Evolutionary conservation across 2,888 invertebrate species (phyloP).

Genomic region (Macrophya alboannulata): DNA sequence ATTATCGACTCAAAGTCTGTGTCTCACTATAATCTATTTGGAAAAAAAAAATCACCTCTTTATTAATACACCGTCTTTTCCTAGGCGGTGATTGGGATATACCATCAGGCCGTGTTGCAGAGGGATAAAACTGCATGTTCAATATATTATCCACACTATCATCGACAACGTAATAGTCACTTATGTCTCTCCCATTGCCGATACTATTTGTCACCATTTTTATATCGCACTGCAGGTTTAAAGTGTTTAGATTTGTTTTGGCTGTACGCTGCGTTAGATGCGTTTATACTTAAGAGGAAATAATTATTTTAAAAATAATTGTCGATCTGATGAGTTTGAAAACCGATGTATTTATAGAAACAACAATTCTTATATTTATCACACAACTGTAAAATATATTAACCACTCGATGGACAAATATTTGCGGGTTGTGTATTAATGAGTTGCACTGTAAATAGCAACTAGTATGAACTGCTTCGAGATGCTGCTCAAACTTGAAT

Average conservation of each 20-base stretch:
- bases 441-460: slow-evolving; percentile 51
- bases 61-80: slow-evolving; percentile 76
- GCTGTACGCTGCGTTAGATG: not conserved
- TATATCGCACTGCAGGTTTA: not conserved
- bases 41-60: slow-evolving; percentile 73
- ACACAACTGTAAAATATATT: not conserved
- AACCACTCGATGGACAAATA: not conserved
- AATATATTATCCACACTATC: slow-evolving; percentile 78
- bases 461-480: slow-evolving; percentile 65
- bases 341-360: not conserved
- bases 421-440: not conserved
- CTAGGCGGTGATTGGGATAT: slow-evolving; percentile 71
- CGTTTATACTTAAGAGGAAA: not conserved
- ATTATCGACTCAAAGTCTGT: not conserved
- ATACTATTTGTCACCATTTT: slow-evolving; percentile 49
- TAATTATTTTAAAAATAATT: not conserved
- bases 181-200: slow-evolving; percentile 36
- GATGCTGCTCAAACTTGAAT: slow-evolving; percentile 68
- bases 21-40: not conserved
- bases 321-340: not conserved
- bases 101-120: slow-evolving; percentile 69
- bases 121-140: slow-evolving; percentile 76
- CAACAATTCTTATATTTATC: not conserved
- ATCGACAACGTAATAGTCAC: slow-evolving; percentile 43
- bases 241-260: not conserved